These are phyloP conservation scores for Synchiropus splendidus DNA, from an alignment of 2,113 vertebrate species.

Conservation along the genomic window DNA sequence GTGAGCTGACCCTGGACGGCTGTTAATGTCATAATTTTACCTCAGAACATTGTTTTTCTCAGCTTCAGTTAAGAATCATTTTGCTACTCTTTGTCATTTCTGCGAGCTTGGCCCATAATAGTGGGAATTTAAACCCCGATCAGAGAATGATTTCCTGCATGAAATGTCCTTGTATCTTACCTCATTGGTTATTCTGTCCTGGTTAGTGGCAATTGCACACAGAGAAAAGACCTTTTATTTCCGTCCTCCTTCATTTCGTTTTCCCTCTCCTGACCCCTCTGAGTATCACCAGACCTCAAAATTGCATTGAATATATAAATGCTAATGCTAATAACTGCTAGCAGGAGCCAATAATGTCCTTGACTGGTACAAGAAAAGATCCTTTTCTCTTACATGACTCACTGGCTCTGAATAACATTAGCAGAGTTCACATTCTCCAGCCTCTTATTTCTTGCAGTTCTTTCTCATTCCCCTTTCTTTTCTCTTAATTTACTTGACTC, in stretches of 20 bases:
- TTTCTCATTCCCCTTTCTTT: slow-evolving; percentile 45
- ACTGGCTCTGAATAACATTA: slow-evolving; percentile 71
- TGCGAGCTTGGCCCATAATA: neutral
- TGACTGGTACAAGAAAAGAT: slow-evolving; percentile 69
- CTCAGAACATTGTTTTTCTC: too few species aligned
- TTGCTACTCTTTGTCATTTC: neutral
- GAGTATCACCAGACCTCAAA: slow-evolving; percentile 69
- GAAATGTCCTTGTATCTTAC: slow-evolving; percentile 63
- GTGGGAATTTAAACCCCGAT: slow-evolving; percentile 40
- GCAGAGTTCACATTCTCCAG: slow-evolving; percentile 55
- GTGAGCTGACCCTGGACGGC: slow-evolving; percentile 30
- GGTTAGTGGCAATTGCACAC: slow-evolving; percentile 57
- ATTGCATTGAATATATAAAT: slow-evolving; percentile 74
- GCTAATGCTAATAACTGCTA: slow-evolving; percentile 71
- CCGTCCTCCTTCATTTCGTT: slow-evolving; percentile 54
- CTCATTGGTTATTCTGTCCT: slow-evolving; percentile 62
- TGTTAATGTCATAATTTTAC: slow-evolving; percentile 9
- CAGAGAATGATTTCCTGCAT: slow-evolving; percentile 56
- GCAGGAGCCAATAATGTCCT: slow-evolving; percentile 69
- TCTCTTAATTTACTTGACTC: slow-evolving; percentile 64
- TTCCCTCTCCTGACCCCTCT: slow-evolving; percentile 58
- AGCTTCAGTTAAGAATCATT: neutral
- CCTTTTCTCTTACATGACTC: slow-evolving; percentile 66
- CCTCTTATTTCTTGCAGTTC: slow-evolving; percentile 51
- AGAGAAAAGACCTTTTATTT: slow-evolving; percentile 55